phyloP scores from a whole-genome alignment of 2,797 vertebrate species.

The Semotilus atromaculatus region DNA sequence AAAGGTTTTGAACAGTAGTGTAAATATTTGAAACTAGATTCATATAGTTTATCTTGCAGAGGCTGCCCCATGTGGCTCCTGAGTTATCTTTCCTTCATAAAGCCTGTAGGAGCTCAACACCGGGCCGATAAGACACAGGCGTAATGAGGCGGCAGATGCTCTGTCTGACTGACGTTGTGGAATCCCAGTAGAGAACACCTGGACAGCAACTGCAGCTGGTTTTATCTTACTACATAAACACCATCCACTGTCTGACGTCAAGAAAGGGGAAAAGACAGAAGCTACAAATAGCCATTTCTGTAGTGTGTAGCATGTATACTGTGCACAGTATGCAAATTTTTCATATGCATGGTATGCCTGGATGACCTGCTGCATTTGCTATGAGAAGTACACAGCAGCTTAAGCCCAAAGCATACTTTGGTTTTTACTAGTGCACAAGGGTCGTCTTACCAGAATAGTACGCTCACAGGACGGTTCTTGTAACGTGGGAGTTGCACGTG shows the following conservation, averaged over 20 bases:
- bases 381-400: neutral
- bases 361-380: neutral
- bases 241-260: slow-evolving; percentile 37
- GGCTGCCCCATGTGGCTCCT: neutral
- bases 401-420: neutral
- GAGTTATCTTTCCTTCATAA: slow-evolving; percentile 2
- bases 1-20: neutral
- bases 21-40: neutral
- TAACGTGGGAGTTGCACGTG: too few species aligned
- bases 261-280: neutral
- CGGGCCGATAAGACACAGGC: neutral
- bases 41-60: neutral
- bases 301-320: neutral
- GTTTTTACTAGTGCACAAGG: neutral
- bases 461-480: rapidly evolving
- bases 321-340: neutral
- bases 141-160: slow-evolving; percentile 62
- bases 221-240: slow-evolving; percentile 59
- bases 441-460: neutral
- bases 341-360: neutral
- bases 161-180: slow-evolving; percentile 63
- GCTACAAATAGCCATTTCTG: neutral
- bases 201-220: slow-evolving; percentile 62
- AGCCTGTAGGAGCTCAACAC: neutral
- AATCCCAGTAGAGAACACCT: slow-evolving; percentile 69